phyloP scores from a whole-genome alignment of 2,888 invertebrate species.

The Drosophila algonquin region DNA sequence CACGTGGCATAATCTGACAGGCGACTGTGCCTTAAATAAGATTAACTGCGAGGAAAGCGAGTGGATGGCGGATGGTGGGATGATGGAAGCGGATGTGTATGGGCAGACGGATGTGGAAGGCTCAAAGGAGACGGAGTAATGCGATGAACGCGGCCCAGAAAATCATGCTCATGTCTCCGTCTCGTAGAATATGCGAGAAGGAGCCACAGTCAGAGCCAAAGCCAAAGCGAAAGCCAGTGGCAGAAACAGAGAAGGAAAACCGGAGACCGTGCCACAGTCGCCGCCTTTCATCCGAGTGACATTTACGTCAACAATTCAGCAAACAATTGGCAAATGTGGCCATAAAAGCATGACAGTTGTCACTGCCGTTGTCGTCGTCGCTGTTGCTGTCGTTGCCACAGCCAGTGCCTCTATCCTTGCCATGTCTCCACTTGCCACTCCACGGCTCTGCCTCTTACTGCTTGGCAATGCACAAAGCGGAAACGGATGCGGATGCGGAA shows the following conservation, averaged over 20 bases:
- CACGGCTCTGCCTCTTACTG: slow-evolving; percentile 55
- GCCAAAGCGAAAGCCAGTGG: slow-evolving; percentile 5
- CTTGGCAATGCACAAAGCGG: slow-evolving; percentile 78
- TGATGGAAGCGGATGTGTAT: slow-evolving; percentile 17
- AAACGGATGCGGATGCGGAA: slow-evolving; percentile 75
- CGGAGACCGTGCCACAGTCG: slow-evolving; percentile 12
- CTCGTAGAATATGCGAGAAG: neutral
- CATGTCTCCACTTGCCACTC: neutral
- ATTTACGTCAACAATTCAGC: slow-evolving; percentile 78
- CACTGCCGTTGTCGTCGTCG: slow-evolving; percentile 31
- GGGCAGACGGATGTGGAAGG: slow-evolving; percentile 17
- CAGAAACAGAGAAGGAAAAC: slow-evolving; percentile 9
- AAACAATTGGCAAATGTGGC: slow-evolving; percentile 81
- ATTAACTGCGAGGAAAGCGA: slow-evolving; percentile 53
- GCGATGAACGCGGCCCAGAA: slow-evolving; percentile 35
- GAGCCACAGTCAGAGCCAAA: slow-evolving; percentile 28
- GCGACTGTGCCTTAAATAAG: slow-evolving; percentile 61
- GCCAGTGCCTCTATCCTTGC: neutral
- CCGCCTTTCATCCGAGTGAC: slow-evolving; percentile 62
- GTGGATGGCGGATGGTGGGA: slow-evolving; percentile 31
- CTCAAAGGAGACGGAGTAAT: slow-evolving; percentile 35
- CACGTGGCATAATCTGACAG: slow-evolving; percentile 45
- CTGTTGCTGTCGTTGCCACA: slow-evolving; percentile 16
- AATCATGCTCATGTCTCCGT: slow-evolving; percentile 23
- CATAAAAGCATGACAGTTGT: slow-evolving; percentile 78